phyloP scores from a whole-genome alignment of 2,888 invertebrate species.

The Arctia plantaginis region DNA sequence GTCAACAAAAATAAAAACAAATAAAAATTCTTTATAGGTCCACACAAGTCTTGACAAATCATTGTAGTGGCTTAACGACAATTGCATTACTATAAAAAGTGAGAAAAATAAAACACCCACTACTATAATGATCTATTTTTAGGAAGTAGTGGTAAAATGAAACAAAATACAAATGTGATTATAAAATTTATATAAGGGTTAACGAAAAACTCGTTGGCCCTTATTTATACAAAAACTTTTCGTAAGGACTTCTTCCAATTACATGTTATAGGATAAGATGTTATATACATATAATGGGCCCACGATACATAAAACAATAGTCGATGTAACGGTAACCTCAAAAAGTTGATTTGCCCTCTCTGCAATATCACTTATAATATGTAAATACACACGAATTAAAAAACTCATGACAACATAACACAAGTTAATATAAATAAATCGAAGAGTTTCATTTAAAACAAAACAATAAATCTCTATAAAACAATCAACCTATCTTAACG shows the following conservation, averaged over 20 bases:
- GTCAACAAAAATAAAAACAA: not conserved
- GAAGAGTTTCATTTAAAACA: not conserved
- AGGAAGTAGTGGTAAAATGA: not conserved
- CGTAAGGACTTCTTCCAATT: too few species aligned
- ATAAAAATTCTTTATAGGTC: not conserved
- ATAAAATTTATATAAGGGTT: not conserved
- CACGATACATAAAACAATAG: not conserved
- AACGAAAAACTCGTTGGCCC: too few species aligned
- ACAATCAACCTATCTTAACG: slow-evolving; percentile 5
- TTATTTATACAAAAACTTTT: too few species aligned
- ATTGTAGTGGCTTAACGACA: not conserved
- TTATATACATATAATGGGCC: too few species aligned
- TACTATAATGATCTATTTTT: not conserved
- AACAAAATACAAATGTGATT: not conserved
- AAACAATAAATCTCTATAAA: slow-evolving; percentile 7
- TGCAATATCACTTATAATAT: not conserved
- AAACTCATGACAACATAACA: not conserved
- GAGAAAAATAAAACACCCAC: not conserved
- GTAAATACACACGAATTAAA: not conserved
- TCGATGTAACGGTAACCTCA: not conserved
- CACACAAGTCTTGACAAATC: not conserved
- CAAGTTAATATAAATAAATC: not conserved
- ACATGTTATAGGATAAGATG: too few species aligned
- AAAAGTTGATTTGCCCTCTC: not conserved
- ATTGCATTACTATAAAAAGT: not conserved